Evolutionary conservation across 2,797 vertebrate species (phyloP), one percentile per base, ranked within the genome.

Genomic region (Typhlichthys eigenmanni): DNA sequence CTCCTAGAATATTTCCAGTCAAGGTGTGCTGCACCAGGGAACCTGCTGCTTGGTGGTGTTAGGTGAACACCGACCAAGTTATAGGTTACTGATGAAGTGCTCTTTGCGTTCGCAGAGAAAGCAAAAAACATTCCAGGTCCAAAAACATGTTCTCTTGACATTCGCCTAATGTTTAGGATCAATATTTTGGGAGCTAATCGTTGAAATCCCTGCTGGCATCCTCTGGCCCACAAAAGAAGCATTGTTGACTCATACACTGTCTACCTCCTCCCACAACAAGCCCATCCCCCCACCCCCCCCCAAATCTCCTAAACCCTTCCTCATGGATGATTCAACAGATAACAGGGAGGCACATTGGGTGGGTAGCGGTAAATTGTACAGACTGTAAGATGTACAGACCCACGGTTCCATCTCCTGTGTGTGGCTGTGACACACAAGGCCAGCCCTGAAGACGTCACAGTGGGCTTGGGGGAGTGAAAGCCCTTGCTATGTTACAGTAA

Each of bases 231-330:
- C 6, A n/a, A 5, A 49, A 16, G 16, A 53, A 53, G 80, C 69
- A 67, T 66, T 69, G 82, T 74, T 80, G 84, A 84, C 72, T 84
- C 72, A 84, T 73, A 13, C 75, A 54, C 61, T 58, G 68, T 85
- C 87, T 76, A 72, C 79, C 82, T 83, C 72, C 74, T 85, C 77
- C 79, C 56, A 72, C 78, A 32, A 68, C 76, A 24, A 78, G 80
- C 82, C 73, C 78, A 85, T 85, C 46, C 54, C 34, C 5, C 1
- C 80, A 75, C 75, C 60, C 58, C 76, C 74, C 63, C 55, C 69
- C 24, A 24, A 24, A 50, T 83, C 70, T 80, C 73, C 69, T 55
- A 13, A 16, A 53, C 38, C 3, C 19, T 24, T 24, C 24, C 24
- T 53, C 29, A 59, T 71, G 66, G 81, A 86, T 86, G 75, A 86